Evolutionary conservation across 1,140 invertebrate species (phyloP).

Genomic region (Platorchestia sp.): DNA sequence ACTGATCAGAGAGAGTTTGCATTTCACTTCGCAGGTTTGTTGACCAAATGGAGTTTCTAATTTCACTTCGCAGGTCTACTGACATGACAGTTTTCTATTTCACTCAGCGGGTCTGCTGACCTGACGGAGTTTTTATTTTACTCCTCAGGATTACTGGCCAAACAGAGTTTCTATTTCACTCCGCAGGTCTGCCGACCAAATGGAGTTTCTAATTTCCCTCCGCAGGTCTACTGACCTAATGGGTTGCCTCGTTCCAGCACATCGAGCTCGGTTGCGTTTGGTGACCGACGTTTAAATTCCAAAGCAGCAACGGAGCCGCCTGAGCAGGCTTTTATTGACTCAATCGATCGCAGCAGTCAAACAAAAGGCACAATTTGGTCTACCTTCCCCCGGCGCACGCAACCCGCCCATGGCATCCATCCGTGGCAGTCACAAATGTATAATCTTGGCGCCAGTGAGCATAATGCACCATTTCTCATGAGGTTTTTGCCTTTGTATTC

Average conservation of each 20-base stretch:
- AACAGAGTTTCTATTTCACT: background rate
- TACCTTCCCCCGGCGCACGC: background rate
- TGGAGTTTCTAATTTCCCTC: background rate
- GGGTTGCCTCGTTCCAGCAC: background rate
- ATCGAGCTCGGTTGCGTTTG: background rate
- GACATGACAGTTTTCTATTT: background rate
- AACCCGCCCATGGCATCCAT: background rate
- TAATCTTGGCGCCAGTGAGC: conserved; percentile 4
- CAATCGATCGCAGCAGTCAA: conserved; percentile 30
- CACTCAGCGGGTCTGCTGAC: background rate
- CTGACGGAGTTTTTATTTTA: background rate
- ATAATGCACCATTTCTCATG: background rate
- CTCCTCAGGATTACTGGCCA: background rate
- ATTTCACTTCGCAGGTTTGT: too few species aligned
- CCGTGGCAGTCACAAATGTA: background rate
- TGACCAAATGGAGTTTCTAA: background rate
- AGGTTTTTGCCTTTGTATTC: background rate
- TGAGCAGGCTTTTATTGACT: conserved; percentile 35
- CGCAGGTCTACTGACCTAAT: background rate
- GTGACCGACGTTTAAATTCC: background rate
- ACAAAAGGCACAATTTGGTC: conserved; percentile 37
- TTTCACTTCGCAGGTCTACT: background rate
- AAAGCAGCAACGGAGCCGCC: background rate
- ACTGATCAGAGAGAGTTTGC: too few species aligned
- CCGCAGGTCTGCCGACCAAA: background rate